Percentiles rank a stretch among this genome's conserved stretches.
Evolutionary conservation across 2,113 vertebrate genomes (phyloP).

Genomic region (Xenus cinereus): DNA sequence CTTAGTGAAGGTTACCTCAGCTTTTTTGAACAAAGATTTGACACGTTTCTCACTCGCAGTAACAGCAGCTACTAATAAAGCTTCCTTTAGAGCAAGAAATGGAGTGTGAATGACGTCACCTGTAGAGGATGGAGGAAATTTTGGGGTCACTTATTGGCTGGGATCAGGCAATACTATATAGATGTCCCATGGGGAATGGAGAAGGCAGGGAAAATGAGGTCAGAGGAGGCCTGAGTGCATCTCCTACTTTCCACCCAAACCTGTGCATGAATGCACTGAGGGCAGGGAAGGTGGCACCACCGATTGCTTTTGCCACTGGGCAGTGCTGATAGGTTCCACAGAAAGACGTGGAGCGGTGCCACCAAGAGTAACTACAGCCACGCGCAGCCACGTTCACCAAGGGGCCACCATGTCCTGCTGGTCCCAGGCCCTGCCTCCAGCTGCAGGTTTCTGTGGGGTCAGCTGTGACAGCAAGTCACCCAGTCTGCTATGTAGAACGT

Average conservation of each 20-base stretch:
- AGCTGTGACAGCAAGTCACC: not conserved
- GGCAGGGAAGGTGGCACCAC: not conserved
- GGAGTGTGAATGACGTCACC: not conserved
- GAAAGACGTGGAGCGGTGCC: not conserved
- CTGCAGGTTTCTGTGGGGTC: not conserved
- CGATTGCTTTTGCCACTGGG: not conserved
- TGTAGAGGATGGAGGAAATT: not conserved
- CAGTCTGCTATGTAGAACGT: rapidly evolving
- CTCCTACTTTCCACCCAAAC: not conserved
- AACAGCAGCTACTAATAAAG: not conserved
- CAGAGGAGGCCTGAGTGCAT: rapidly evolving
- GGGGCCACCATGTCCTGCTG: not conserved
- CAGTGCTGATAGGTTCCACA: not conserved
- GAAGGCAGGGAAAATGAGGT: not conserved
- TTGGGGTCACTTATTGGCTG: not conserved
- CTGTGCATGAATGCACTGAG: rapidly evolving
- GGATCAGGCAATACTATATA: not conserved
- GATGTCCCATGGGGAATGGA: not conserved
- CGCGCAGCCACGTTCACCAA: rapidly evolving
- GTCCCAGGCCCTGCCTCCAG: not conserved
- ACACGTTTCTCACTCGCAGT: not conserved
- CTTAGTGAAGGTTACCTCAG: not conserved
- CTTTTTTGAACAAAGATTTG: not conserved
- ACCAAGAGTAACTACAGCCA: too few species aligned
- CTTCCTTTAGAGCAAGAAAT: not conserved